A percentile compares a stretch with the other conserved stretches of the same genome.
Conservation (phyloP, 2,888 invertebrate genomes). For the Prenolepis imparis region DNA sequence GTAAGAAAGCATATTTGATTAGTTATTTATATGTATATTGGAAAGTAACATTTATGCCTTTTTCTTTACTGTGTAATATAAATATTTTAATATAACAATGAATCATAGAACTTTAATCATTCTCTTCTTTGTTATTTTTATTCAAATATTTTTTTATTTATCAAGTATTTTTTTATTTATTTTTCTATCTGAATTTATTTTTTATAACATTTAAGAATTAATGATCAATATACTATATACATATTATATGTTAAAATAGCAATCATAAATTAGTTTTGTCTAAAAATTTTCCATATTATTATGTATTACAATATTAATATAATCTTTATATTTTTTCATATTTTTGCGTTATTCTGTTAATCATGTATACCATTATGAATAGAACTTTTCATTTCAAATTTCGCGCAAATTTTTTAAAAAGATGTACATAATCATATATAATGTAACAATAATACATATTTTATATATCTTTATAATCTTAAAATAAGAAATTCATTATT, state of each 20-base stretch:
- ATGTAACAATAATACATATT: not conserved
- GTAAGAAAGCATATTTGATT: not conserved
- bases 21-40: too few relatives aligned
- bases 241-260: not conserved
- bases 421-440: not conserved
- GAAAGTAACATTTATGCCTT: not conserved
- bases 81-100: not conserved
- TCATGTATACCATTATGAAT: not conserved
- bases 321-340: not conserved
- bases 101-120: not conserved
- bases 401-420: not conserved
- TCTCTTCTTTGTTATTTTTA: not conserved
- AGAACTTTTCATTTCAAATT: conserved; percentile 2
- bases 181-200: not conserved
- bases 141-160: not conserved
- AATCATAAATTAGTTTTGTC: not conserved
- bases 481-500: not conserved
- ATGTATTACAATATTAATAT: not conserved
- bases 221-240: not conserved
- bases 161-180: not conserved
- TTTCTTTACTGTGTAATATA: not conserved
- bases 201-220: not conserved
- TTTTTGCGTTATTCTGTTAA: not conserved
- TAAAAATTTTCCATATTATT: not conserved
- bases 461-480: not conserved